Evolutionary conservation across 92 coral and sea anemone species (phyloP), one percentile per base, ranked within the genome.

Genomic region (Paragorgia papillata): DNA sequence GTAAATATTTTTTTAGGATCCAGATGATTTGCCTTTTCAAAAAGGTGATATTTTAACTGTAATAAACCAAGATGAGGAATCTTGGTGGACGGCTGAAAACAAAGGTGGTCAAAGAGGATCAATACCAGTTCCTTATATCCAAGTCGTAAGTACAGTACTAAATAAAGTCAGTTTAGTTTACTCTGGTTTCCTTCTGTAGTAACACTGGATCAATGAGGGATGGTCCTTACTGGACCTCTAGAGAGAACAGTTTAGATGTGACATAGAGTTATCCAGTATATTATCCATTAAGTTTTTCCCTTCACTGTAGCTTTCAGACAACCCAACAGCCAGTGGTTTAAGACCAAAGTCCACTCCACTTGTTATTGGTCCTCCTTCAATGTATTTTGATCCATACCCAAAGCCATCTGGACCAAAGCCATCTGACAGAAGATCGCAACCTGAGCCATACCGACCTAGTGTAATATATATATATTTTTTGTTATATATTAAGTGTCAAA

Each of bases 61-160:
- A 46, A 76, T 93, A 43, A 85, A 83, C 43, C 90, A 91, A 75
- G 92, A 88, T 27, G 97, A 93, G 71, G 97, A 86, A 33, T 79
- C 83, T 24, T 93, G 97, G 97, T 93, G 97, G 97, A 88, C 87
- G 46, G 97, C 96, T 2, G 80, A 81, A 57, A 87, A 92, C 50
- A 68, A 78, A 28, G 50, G 33, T 2, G 97, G 97, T 24, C 74
- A 76, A 39, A 88, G 86, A 49, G 97, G 97, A 33, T 89, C 92
- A 73, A 90, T 94, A 31, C 97, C 97, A 7, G 87, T 85, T 55
- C 93, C 93, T 15, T 94, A 94, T 69, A 97, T 93, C 0, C 85
- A 91, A 66, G 68, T 77, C 76, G 97, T 93, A 48, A 64, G 93
- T 82, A 22, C 2, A 15, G 15, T 15, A 7, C 43, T 12, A 12